Base-by-base conservation (phyloP, 2,797 vertebrate species). In the Triplophysa yarkandensis region DNA sequence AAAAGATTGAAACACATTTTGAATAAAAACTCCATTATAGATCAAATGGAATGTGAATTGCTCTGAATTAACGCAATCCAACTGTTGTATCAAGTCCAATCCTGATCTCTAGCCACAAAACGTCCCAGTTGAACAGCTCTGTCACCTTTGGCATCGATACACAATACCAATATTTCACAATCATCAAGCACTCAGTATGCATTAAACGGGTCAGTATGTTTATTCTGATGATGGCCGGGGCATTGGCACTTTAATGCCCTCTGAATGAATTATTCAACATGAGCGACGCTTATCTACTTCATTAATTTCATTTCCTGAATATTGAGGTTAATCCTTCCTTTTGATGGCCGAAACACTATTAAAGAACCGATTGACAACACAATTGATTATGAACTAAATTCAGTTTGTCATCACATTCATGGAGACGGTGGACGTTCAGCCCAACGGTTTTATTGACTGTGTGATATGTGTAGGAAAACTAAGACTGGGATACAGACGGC, bases 241-340 rank as follows among this genome's bases (percentile, higher is more conserved):
- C 58, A 69, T 13, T 44, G 41, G 48, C 19, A 69, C 32, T 48
- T 64, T 58, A 63, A 44, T 61, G 34, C 74, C 25, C 25, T 4
- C 19, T 43, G 19, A 71, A 74, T 73, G 52, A 62, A 69, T 77
- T 65, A 77, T 80, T 74, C 46, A 69, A 61, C 13, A 17, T 46
- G 64, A 21, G 58, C 60, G 46, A 58, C 41, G 43, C 66, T 76
- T 61, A 52, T 58, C 69, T 70, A 64, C 79, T 70, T 77, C 70
- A 62, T 77, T 80, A 77, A 73, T 73, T 77, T 77, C 55, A 74
- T 74, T 73, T 74, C 67, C 58, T 48, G 52, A 73, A 73, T 77
- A 65, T 73, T 74, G 74, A 77, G 74, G 79, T 77, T 77, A 74
- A 74, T 50, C 36, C 78, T 64, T 61, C 58, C 74, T 50, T 65